phyloP scores from a whole-genome alignment of 2,797 vertebrate genomes.

The Paguma larvata region DNA sequence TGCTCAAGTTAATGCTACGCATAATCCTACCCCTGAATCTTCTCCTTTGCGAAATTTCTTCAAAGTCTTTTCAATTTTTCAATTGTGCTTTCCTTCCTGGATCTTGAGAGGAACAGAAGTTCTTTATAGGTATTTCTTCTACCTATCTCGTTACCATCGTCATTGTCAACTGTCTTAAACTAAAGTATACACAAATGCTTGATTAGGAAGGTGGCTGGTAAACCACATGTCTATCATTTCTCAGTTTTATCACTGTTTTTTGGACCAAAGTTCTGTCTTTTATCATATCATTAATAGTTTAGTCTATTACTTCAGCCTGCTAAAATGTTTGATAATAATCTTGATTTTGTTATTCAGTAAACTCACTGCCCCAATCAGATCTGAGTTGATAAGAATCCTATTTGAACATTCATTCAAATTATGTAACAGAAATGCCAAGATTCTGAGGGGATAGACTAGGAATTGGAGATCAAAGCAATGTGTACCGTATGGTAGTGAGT shows the following conservation, averaged over 20 bases:
- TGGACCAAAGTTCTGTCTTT: not conserved
- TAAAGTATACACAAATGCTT: not conserved
- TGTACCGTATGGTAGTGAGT: not conserved
- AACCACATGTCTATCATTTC: not conserved
- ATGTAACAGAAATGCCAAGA: not conserved
- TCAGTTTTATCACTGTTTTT: not conserved
- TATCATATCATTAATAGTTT: not conserved
- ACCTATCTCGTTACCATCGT: not conserved
- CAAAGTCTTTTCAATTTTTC: not conserved
- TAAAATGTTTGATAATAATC: not conserved
- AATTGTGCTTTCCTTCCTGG: not conserved
- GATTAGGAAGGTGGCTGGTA: not conserved
- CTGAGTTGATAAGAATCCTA: not conserved
- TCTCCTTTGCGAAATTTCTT: not conserved
- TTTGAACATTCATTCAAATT: not conserved
- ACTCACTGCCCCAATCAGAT: not conserved
- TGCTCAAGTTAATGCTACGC: not conserved
- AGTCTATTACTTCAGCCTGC: not conserved
- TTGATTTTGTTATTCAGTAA: not conserved
- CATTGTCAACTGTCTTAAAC: not conserved
- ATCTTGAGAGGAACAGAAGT: not conserved
- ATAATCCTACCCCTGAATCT: not conserved
- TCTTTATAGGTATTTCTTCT: not conserved
- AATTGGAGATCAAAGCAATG: not conserved
- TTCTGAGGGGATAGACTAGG: not conserved